Evolutionary conservation across 1,140 invertebrate genomes (phyloP).

Genomic region (Catajapyx aquilonaris): DNA sequence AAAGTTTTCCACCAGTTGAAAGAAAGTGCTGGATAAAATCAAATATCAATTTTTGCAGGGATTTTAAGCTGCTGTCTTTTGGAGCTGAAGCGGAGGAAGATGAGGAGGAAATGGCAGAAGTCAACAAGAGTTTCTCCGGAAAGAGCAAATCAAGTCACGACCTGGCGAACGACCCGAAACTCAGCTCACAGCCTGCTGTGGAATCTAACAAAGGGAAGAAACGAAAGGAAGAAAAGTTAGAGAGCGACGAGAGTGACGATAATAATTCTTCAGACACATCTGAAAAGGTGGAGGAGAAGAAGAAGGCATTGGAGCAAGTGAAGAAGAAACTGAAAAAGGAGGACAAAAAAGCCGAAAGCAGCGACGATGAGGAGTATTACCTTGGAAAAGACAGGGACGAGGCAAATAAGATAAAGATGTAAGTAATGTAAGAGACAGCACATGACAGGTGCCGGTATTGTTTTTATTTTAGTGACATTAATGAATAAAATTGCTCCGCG

Average conservation of each 20-base stretch:
- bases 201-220: constrained; percentile 15
- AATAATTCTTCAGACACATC: constrained; percentile 3
- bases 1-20: too few species aligned
- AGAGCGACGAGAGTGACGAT: constrained; percentile 3
- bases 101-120: constrained; percentile 56
- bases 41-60: constrained; percentile 31
- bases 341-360: constrained; percentile 16
- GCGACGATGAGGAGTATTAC: constrained; percentile 34
- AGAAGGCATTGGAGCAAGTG: constrained; percentile 20
- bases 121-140: constrained; percentile 39
- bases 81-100: constrained; percentile 96
- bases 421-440: constrained; percentile 16
- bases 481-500: not conserved
- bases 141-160: constrained; percentile 84
- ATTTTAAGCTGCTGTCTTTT: constrained; percentile 90
- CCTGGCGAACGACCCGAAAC: constrained; percentile 67
- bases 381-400: constrained; percentile 41
- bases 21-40: constrained; percentile 1
- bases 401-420: constrained; percentile 42
- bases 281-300: constrained; percentile 24
- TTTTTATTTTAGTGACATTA: not conserved
- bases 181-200: constrained; percentile 45
- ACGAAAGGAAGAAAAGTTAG: constrained; percentile 5
- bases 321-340: constrained; percentile 14
- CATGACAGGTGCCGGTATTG: not conserved